Evolutionary conservation across 2,113 vertebrate genomes (phyloP).

Genomic region (Onychostruthus taczanowskii): DNA sequence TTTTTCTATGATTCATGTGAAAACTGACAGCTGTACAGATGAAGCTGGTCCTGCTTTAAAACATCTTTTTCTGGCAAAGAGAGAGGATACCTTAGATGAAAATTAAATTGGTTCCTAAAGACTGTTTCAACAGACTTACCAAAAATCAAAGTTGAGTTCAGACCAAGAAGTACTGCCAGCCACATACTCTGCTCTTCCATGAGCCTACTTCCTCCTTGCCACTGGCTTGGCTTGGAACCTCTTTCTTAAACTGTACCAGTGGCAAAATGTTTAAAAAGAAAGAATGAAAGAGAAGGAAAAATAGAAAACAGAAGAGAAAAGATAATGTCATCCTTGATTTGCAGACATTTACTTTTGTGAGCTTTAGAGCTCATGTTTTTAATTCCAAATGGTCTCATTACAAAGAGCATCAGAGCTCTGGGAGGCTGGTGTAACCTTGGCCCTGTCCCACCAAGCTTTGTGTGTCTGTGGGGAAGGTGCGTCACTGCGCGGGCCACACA

Average conservation of each 20-base stretch:
- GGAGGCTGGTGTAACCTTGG: background rate
- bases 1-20: background rate
- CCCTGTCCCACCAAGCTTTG: background rate
- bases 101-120: background rate
- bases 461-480: background rate
- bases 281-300: background rate
- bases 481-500: background rate
- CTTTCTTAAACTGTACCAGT: background rate
- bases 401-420: background rate
- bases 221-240: background rate
- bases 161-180: background rate
- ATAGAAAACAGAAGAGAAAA: background rate
- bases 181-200: background rate
- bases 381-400: background rate
- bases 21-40: background rate
- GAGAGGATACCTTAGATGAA: background rate
- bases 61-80: background rate
- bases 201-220: background rate
- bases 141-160: background rate
- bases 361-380: background rate
- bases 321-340: background rate
- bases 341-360: background rate
- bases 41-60: conserved; percentile 2
- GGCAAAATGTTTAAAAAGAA: background rate
- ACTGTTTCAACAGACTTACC: background rate